Conservation (phyloP, 2,113 vertebrate species). For the Dendropsophus ebraccatus region DNA sequence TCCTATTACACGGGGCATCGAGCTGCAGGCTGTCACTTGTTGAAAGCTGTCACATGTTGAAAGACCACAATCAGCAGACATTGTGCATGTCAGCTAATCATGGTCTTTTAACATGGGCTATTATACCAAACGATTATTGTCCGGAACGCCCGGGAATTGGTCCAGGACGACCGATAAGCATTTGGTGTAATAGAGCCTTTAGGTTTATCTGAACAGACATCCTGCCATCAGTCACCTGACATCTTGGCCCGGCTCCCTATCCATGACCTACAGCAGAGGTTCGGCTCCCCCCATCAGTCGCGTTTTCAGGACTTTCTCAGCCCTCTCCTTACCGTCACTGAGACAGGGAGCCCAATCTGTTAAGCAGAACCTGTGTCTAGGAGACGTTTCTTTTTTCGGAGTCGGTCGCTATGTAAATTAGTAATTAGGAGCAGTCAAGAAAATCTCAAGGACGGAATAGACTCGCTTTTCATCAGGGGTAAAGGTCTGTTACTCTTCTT, state of each 20-base stretch:
- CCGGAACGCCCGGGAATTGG: too few relatives aligned
- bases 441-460: background rate
- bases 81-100: too few relatives aligned
- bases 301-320: background rate
- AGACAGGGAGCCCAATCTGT: background rate
- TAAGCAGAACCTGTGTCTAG: background rate
- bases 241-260: background rate
- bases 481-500: conserved; percentile 1
- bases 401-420: background rate
- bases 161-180: too few relatives aligned
- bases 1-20: too few relatives aligned
- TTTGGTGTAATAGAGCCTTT: too few relatives aligned
- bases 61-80: too few relatives aligned
- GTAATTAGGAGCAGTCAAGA: conserved; percentile 20
- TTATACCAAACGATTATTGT: too few relatives aligned
- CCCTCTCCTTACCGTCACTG: background rate
- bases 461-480: background rate
- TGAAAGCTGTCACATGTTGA: too few relatives aligned
- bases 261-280: background rate
- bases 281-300: background rate
- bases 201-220: too few relatives aligned
- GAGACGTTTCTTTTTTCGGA: background rate
- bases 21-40: too few relatives aligned
- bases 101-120: too few relatives aligned
- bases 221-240: too few relatives aligned